phyloP scores from a whole-genome alignment of 2,113 vertebrate genomes.

The Eonycteris spelaea region DNA sequence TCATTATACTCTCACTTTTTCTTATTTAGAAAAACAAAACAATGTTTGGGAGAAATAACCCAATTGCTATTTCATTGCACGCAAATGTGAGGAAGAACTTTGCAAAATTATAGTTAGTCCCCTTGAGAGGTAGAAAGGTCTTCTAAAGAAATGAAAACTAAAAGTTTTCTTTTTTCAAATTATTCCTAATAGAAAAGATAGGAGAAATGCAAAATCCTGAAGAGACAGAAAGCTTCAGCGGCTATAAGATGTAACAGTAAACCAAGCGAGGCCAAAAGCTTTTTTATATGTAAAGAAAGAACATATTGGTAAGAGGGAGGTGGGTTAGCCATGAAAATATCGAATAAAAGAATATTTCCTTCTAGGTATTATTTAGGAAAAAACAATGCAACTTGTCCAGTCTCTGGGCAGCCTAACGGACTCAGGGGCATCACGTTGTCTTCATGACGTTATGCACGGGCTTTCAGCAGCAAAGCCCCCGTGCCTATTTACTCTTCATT shows the following conservation, averaged over 20 bases:
- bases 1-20: background rate
- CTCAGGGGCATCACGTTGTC: too few species aligned
- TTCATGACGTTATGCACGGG: background rate
- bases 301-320: background rate
- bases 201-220: background rate
- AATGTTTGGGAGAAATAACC: background rate
- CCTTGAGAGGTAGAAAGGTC: background rate
- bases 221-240: background rate
- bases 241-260: background rate
- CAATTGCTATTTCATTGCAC: background rate
- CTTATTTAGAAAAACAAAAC: background rate
- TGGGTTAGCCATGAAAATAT: background rate
- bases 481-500: background rate
- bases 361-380: background rate
- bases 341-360: background rate
- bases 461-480: background rate
- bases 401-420: background rate
- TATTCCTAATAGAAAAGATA: background rate
- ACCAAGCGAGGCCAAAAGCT: background rate
- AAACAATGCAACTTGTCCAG: too few species aligned
- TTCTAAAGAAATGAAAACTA: background rate
- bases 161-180: background rate
- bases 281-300: background rate
- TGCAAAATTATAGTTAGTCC: background rate
- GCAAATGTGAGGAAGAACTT: background rate